Evolutionary conservation across 1,140 invertebrate species (phyloP).

Genomic region (Trichonephila clavipes): DNA sequence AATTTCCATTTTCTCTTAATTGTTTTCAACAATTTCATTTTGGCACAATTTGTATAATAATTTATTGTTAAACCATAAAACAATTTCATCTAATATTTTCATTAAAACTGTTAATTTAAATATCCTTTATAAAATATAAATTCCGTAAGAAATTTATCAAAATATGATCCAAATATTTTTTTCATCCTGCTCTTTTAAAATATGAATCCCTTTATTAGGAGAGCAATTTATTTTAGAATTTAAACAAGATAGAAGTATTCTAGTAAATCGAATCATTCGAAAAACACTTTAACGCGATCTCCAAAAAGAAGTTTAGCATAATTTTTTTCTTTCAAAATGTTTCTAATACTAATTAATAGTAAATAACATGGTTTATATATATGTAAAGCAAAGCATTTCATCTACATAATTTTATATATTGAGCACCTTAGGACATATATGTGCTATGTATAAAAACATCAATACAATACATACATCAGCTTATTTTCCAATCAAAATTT

Average conservation of each 20-base stretch:
- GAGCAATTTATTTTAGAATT: neutral
- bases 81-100: neutral
- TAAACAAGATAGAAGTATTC: neutral
- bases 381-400: neutral
- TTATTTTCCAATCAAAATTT: neutral
- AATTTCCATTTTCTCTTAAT: neutral
- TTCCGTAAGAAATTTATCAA: neutral
- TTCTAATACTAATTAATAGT: neutral
- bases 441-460: conserved; percentile 13
- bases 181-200: no score
- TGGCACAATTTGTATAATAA: no score
- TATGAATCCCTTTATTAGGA: neutral
- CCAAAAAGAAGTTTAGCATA: neutral
- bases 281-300: neutral
- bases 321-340: neutral
- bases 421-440: conserved; percentile 3
- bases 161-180: neutral
- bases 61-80: neutral
- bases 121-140: neutral
- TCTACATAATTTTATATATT: neutral
- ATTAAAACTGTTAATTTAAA: neutral
- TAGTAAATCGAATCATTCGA: neutral
- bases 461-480: neutral
- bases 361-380: neutral
- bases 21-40: neutral